phyloP scores from a whole-genome alignment of 2,888 invertebrate genomes.

The Tetragonula carbonaria region DNA sequence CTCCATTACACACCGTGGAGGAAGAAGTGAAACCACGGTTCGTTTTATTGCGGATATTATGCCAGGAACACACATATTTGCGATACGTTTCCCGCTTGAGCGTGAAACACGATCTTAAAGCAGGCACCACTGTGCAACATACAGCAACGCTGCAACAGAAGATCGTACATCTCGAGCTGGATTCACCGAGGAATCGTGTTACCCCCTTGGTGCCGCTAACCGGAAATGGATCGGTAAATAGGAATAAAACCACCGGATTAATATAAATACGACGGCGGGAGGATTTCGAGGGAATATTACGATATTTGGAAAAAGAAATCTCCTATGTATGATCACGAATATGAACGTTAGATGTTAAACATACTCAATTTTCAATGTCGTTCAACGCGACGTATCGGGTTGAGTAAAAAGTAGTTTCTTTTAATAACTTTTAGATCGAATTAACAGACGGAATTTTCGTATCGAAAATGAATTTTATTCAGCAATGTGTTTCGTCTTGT shows the following conservation, averaged over 20 bases:
- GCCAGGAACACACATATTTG: conserved; percentile 55
- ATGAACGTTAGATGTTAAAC: too few relatives aligned
- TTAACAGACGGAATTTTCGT: too few relatives aligned
- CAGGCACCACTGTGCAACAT: conserved; percentile 5
- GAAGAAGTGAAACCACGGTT: conserved; percentile 44
- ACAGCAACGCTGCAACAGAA: conserved; percentile 1
- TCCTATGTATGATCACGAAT: not conserved
- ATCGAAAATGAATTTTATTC: too few relatives aligned
- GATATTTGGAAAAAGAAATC: not conserved
- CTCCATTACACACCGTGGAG: conserved; percentile 19
- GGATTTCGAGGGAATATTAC: not conserved
- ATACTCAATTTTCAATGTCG: too few relatives aligned
- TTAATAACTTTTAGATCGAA: too few relatives aligned
- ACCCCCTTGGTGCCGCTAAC: conserved; percentile 31
- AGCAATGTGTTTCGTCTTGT: too few relatives aligned
- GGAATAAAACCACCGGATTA: conserved; percentile 38
- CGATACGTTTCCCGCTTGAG: conserved; percentile 46
- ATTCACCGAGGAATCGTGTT: conserved; percentile 53
- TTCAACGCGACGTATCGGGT: too few relatives aligned
- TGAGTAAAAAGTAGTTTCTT: too few relatives aligned
- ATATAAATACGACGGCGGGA: conserved; percentile 45
- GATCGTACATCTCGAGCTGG: conserved; percentile 27
- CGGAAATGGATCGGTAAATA: conserved; percentile 47
- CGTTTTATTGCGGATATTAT: conserved; percentile 58
- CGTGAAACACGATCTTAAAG: conserved; percentile 56